phyloP scores from a whole-genome alignment of 1,140 invertebrate genomes.

The Drosophila orosa region DNA sequence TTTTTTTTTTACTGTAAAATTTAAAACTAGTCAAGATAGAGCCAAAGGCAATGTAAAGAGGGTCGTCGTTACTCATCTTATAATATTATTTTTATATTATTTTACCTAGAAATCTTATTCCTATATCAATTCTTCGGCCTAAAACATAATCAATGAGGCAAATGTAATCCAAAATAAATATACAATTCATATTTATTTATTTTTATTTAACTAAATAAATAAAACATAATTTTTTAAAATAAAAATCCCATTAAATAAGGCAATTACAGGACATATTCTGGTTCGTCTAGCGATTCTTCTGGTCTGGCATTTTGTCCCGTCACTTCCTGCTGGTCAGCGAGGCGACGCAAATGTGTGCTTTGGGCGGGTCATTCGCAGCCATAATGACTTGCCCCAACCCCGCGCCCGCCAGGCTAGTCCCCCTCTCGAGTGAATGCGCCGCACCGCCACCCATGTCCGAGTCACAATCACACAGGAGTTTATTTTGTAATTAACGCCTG shows the following conservation, averaged over 20 bases:
- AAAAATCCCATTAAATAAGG: not conserved
- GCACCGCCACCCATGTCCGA: slow-evolving; percentile 11
- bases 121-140: too few species aligned
- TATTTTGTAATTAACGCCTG: slow-evolving; percentile 84
- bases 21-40: too few species aligned
- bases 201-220: not conserved
- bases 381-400: slow-evolving; percentile 69
- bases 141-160: too few species aligned
- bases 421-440: not conserved
- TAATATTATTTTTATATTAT: too few species aligned
- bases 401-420: not conserved
- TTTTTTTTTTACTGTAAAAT: too few species aligned
- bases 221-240: not conserved
- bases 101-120: too few species aligned
- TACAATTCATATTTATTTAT: too few species aligned
- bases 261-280: slow-evolving; percentile 7
- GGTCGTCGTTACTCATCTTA: too few species aligned
- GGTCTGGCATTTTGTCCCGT: slow-evolving; percentile 77
- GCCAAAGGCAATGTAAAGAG: too few species aligned
- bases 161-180: too few species aligned
- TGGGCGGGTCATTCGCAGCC: slow-evolving; percentile 79
- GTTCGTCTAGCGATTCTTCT: slow-evolving; percentile 4
- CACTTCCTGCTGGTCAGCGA: slow-evolving; percentile 78
- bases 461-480: slow-evolving; percentile 69
- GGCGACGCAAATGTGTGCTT: slow-evolving; percentile 79